phyloP scores from a whole-genome alignment of 2,797 vertebrate species.

The Protosalanx chinensis region DNA sequence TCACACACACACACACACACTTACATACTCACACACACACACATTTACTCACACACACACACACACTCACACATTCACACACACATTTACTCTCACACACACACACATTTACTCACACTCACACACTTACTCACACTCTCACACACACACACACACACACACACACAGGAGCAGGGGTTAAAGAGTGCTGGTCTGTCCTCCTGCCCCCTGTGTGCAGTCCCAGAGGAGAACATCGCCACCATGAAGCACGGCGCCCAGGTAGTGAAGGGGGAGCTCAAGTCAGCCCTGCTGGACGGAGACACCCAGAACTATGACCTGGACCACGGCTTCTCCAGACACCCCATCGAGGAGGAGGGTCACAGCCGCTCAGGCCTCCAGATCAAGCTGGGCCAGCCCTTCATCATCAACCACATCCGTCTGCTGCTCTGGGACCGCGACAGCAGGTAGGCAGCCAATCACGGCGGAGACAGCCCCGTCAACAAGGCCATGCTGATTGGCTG shows the following conservation, averaged over 20 bases:
- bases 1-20: too few relatives aligned
- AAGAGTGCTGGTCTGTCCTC: neutral
- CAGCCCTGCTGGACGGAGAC: conserved; percentile 84
- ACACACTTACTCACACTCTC: too few relatives aligned
- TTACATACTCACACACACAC: too few relatives aligned
- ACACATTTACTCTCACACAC: too few relatives aligned
- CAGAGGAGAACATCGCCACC: conserved; percentile 86
- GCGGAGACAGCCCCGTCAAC: neutral
- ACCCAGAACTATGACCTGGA: conserved; percentile 88
- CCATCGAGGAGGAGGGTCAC: conserved; percentile 83
- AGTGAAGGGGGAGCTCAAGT: conserved; percentile 85
- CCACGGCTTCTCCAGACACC: conserved; percentile 85
- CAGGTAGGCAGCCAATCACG: conserved; percentile 61
- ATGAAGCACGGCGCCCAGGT: conserved; percentile 88
- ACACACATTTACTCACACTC: too few relatives aligned
- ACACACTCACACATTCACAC: neutral
- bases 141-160: too few relatives aligned
- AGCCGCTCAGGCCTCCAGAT: conserved; percentile 76
- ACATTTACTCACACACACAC: neutral
- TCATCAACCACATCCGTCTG: conserved; percentile 85
- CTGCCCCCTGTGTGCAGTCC: conserved; percentile 62
- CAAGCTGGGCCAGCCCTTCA: conserved; percentile 82
- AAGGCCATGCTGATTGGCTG: too few relatives aligned
- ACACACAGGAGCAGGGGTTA: too few relatives aligned
- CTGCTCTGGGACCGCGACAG: conserved; percentile 86